Percentiles rank a stretch among this genome's conserved stretches.
Conservation (phyloP, 2,113 vertebrate genomes). For the Oreochromis niloticus region DNA sequence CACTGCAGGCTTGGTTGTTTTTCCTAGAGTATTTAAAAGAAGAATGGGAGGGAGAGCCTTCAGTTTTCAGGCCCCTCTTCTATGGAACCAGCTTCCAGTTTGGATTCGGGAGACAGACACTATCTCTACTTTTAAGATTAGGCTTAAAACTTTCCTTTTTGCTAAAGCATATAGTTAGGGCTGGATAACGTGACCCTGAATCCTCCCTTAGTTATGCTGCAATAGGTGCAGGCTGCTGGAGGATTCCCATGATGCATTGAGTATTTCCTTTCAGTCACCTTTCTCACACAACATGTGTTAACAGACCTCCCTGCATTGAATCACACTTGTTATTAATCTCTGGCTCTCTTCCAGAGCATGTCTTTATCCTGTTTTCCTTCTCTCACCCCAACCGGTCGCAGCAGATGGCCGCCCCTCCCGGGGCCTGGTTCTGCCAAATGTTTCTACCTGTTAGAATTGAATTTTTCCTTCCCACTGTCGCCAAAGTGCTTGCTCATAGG, state of each 20-base stretch:
- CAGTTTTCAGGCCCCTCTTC: not conserved
- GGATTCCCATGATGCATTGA: not conserved
- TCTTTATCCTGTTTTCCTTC: not conserved
- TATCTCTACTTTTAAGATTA: not conserved
- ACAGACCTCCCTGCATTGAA: not conserved
- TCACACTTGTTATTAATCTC: not conserved
- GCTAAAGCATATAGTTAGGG: not conserved
- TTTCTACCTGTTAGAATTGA: not conserved
- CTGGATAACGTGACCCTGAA: not conserved
- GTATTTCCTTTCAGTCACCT: not conserved
- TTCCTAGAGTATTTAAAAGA: not conserved
- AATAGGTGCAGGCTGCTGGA: not conserved
- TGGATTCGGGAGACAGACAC: not conserved
- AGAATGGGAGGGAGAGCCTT: not conserved
- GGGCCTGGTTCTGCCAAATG: not conserved
- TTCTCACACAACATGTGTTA: not conserved
- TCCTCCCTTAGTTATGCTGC: not conserved
- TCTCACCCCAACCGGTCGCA: not conserved
- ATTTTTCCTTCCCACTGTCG: not conserved
- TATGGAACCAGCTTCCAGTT: not conserved
- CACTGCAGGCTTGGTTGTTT: not conserved
- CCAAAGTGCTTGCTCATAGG: not conserved
- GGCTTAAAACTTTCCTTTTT: not conserved
- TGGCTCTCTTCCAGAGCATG: not conserved
- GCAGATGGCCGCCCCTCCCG: not conserved